Evolutionary conservation across 2,888 invertebrate species (phyloP), one percentile per base, ranked within the genome.

Genomic region (Erynnis tages): DNA sequence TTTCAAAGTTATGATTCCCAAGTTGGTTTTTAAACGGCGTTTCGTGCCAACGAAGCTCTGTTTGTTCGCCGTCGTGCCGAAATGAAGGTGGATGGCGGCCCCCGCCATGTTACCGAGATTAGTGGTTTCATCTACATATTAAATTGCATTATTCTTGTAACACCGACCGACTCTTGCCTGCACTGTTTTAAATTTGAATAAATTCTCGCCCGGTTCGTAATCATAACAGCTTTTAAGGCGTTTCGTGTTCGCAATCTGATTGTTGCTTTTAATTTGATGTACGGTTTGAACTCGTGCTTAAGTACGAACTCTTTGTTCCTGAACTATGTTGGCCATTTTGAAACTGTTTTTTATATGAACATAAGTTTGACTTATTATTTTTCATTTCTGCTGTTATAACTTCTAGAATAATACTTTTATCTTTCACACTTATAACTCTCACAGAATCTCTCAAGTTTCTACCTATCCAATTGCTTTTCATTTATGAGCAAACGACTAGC

Each of bases 1-100:
- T 56, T 52, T 56, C 32, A 49, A 52, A 57, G 53, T 54, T 57
- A 55, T 55, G 58, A 53, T 47, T 54, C 54, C 49, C 45, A 54
- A 44, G 38, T 52, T 45, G 21, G 52, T 52, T 53, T 58, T 53
- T 53, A 49, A 55, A 56, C 47, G 35, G 37, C 27, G 46, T 55
- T 52, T 52, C 40, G 54, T 61, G 59, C 58, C 60, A 59, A 52
- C 30, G 13, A 40, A 53, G 48, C 37, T 45, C 43, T 54, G 53
- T 56, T 55, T 41, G 40, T 37, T 45, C 40, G 35, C 30, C 23
- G 8, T 23, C 25, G 23, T 14, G 29, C 37, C 25, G 17, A 35
- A 44, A 21, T 23, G 44, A n/a, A 35, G 37, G 37, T 25, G 43
- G 17, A 16, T 34, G 43, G 34, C 29, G 44, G 21, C 14, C 25